These are phyloP conservation scores for Catocala sponsa DNA, from an alignment of 2,888 invertebrate genomes.

Conservation along the genomic window DNA sequence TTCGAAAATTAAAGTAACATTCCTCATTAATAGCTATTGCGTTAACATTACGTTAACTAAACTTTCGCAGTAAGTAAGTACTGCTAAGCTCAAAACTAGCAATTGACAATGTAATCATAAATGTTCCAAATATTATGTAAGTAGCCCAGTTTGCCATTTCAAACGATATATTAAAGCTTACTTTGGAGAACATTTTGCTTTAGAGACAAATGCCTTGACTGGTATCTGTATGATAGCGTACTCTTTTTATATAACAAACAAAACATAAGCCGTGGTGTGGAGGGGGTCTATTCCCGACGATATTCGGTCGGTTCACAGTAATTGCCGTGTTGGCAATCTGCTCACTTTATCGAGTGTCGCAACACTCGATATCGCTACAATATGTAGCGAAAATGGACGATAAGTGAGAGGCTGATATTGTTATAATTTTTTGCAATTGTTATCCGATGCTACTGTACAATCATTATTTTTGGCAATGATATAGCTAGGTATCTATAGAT, in stretches of 20 bases:
- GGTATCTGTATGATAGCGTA: constrained; percentile 75
- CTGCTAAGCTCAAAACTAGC: constrained; percentile 32
- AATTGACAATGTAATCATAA: constrained; percentile 53
- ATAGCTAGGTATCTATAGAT: constrained; percentile 9
- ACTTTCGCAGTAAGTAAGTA: constrained; percentile 22
- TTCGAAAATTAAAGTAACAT: too few relatives aligned
- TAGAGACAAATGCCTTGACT: constrained; percentile 81
- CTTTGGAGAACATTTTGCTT: constrained; percentile 86
- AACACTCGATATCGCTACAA: constrained; percentile 74
- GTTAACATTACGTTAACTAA: constrained; percentile 15
- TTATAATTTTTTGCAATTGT: constrained; percentile 54
- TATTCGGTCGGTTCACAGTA: constrained; percentile 85
- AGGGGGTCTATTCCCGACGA: constrained; percentile 82
- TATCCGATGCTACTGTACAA: constrained; percentile 21
- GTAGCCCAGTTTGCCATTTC: constrained; percentile 49
- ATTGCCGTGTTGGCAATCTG: constrained; percentile 84
- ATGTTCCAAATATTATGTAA: constrained; percentile 64
- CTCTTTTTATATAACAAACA: constrained; percentile 87
- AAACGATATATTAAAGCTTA: constrained; percentile 67
- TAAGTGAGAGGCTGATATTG: constrained; percentile 71
- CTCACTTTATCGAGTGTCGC: constrained; percentile 80
- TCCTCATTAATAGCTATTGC: not conserved
- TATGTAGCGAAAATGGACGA: constrained; percentile 75
- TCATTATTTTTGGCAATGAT: constrained; percentile 20
- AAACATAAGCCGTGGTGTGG: constrained; percentile 74